Evolutionary conservation across 2,888 invertebrate species (phyloP).

Genomic region (Drosophila kanekoi): DNA sequence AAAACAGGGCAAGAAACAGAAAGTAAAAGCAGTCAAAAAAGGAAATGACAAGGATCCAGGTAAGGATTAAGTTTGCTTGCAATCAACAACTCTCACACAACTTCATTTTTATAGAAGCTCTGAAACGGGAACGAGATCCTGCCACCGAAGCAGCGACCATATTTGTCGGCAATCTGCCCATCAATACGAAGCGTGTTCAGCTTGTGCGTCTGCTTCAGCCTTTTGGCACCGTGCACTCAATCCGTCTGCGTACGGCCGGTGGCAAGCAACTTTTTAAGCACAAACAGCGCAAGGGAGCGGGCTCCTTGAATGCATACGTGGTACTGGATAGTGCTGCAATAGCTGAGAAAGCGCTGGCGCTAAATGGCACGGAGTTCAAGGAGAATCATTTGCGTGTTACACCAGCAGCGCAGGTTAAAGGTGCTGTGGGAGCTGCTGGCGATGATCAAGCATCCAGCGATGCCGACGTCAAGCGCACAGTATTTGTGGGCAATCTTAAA

Average conservation of each 20-base stretch:
- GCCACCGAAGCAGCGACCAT: slow-evolving; percentile 76
- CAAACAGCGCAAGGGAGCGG: slow-evolving; percentile 76
- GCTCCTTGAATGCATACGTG: slow-evolving; percentile 82
- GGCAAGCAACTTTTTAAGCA: slow-evolving; percentile 81
- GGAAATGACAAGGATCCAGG: slow-evolving; percentile 46
- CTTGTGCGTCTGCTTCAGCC: slow-evolving; percentile 74
- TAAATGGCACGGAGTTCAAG: slow-evolving; percentile 82
- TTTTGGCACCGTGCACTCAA: slow-evolving; percentile 70
- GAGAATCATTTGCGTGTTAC: slow-evolving; percentile 82
- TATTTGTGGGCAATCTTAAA: slow-evolving; percentile 84
- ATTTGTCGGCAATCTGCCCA: slow-evolving; percentile 84
- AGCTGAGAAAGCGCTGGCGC: slow-evolving; percentile 72
- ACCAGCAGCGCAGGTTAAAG: slow-evolving; percentile 43
- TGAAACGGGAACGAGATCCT: slow-evolving; percentile 55
- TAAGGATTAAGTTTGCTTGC: slow-evolving; percentile 2
- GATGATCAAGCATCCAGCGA: slow-evolving; percentile 29
- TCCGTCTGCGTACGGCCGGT: slow-evolving; percentile 82
- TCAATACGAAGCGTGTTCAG: slow-evolving; percentile 82
- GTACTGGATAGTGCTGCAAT: slow-evolving; percentile 70
- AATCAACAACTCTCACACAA: neutral
- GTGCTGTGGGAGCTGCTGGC: neutral
- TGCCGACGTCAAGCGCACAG: slow-evolving; percentile 72
- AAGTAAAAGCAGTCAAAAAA: slow-evolving; percentile 32
- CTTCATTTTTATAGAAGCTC: slow-evolving; percentile 33
- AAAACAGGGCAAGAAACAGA: slow-evolving; percentile 27